Evolutionary conservation across 92 coral and sea anemone species (phyloP), one percentile per base, ranked within the genome.

Genomic region (Bergia sp.): DNA sequence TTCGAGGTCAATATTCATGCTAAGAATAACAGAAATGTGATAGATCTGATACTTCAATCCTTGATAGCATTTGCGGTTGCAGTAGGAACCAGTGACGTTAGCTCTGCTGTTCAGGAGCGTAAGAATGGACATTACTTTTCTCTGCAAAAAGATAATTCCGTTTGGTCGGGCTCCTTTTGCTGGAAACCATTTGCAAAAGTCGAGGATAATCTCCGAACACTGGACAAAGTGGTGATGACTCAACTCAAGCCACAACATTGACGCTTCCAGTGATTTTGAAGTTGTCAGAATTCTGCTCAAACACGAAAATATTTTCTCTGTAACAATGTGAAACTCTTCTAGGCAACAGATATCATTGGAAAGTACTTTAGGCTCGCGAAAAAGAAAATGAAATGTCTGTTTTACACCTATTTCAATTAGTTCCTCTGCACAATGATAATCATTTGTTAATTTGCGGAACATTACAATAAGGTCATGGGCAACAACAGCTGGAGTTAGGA

Each of bases 121-220:
- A 41, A 82, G 49, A 18, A 65, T 76, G 23, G 47, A 41, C 41
- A n/a, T 65, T 40, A 90, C 77, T 8, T 36, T 79, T 15, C 57
- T 64, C 57, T 57, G 73, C 61, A 90, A 75, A 23, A 1, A 0
- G 42, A 85, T 15, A 36, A 85, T 71, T 77, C 67, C 86, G 18
- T 67, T 89, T 13, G 41, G 39, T 8, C 47, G 41, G 75, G 58
- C 74, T 16, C 36, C 38, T 45, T 45, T 79, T 47, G 73, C 47
- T 77, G 82, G 82, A 11, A 53, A 66, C 91, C 86, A 77, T 23
- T 53, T 77, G 71, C 91, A 89, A 57, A 91, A 23, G n/a, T 76
- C 85, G 37, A 88, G 57, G 55, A 93, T 85, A 53, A 91, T 90
- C 36, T 89, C 86, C 55, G 85, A 76, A 76, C 93, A 93, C 49